A percentile compares a stretch with the other conserved stretches of the same genome.
These are phyloP conservation scores for Zalophus californianus DNA, from an alignment of 2,797 vertebrate species.

Conservation along the genomic window DNA sequence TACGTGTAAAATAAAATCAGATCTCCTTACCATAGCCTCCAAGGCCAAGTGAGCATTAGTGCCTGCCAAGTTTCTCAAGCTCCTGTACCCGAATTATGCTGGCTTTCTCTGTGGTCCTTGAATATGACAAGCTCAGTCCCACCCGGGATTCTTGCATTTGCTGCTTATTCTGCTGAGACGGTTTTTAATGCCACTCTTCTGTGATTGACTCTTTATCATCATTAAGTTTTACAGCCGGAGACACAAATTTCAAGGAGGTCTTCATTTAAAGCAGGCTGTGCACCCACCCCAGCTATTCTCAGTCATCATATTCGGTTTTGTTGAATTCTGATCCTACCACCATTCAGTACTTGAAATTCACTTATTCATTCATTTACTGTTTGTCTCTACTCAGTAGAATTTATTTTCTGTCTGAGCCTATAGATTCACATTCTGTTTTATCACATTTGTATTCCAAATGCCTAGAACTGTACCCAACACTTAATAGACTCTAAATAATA, in stretches of 20 bases:
- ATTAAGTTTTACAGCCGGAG: background rate
- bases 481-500: background rate
- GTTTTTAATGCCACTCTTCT: background rate
- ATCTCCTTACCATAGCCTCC: background rate
- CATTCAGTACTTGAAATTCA: background rate
- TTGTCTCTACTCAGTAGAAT: background rate
- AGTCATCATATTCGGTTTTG: background rate
- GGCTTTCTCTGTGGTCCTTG: background rate
- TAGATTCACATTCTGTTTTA: background rate
- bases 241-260: background rate
- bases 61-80: background rate
- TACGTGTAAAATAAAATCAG: background rate
- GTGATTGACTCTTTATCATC: background rate
- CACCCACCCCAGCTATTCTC: no score
- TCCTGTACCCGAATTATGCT: background rate
- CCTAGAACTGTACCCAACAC: background rate
- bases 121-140: background rate
- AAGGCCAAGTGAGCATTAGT: background rate
- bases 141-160: background rate
- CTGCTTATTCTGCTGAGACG: background rate
- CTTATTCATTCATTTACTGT: background rate
- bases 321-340: background rate
- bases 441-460: no score
- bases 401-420: background rate
- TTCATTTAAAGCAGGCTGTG: background rate